phyloP scores from a whole-genome alignment of 2,113 vertebrate genomes.

The Sylvia atricapilla region DNA sequence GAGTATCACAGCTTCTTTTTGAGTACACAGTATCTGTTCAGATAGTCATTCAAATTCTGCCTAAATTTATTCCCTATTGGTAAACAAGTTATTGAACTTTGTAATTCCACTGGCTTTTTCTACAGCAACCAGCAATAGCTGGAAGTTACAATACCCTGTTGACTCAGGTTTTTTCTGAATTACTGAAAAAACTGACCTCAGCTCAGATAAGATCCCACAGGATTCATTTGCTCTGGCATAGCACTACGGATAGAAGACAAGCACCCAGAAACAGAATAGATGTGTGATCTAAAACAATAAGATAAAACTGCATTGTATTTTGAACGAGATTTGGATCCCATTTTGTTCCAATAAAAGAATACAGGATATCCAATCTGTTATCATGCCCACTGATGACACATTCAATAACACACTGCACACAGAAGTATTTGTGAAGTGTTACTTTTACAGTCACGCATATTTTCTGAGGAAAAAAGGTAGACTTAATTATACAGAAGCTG shows the following conservation, averaged over 20 bases:
- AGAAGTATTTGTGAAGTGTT: background rate
- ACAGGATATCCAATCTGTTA: background rate
- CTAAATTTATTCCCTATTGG: background rate
- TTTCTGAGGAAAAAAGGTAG: background rate
- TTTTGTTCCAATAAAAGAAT: background rate
- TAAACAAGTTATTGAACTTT: background rate
- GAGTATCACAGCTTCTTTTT: background rate
- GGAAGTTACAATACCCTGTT: background rate
- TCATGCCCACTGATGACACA: background rate
- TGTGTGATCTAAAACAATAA: background rate
- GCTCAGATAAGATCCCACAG: background rate
- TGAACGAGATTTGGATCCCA: background rate
- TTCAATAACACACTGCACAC: background rate
- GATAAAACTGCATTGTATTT: background rate
- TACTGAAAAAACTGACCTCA: background rate
- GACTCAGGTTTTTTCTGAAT: background rate
- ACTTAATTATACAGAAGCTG: background rate
- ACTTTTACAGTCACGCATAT: background rate
- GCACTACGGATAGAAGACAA: background rate
- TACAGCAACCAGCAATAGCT: accelerated
- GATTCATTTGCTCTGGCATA: background rate
- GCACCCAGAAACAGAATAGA: background rate
- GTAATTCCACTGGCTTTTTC: background rate
- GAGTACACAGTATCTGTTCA: background rate
- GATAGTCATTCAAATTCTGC: background rate